Evolutionary conservation across 2,888 invertebrate genomes (phyloP).

Genomic region (Drosophila paracracens): DNA sequence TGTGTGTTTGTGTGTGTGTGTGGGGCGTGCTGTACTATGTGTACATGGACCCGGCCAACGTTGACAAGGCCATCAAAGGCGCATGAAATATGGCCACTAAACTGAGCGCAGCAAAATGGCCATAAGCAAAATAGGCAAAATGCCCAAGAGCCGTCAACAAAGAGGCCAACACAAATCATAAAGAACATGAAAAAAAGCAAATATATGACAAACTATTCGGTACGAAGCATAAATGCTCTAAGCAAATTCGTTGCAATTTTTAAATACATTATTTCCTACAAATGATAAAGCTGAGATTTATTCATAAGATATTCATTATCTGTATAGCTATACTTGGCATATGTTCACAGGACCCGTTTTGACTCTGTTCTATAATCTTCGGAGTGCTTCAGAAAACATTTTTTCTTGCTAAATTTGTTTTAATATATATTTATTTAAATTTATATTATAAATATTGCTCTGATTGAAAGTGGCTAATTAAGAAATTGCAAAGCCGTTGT

Average conservation of each 20-base stretch:
- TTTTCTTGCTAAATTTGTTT: too few species aligned
- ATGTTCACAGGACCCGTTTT: neutral
- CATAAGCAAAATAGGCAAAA: conserved; percentile 41
- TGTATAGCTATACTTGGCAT: neutral
- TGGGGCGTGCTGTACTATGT: neutral
- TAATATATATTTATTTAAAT: too few species aligned
- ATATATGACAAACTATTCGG: neutral
- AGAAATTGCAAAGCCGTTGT: neutral
- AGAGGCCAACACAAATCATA: conserved; percentile 56
- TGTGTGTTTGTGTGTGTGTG: neutral
- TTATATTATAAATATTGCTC: too few species aligned
- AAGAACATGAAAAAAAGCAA: neutral
- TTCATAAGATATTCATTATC: neutral
- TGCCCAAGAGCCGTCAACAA: conserved; percentile 52
- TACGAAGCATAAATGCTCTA: conserved; percentile 6
- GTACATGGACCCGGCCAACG: conserved; percentile 24
- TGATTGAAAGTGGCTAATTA: neutral
- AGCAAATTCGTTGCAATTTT: neutral
- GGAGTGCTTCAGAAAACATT: too few species aligned
- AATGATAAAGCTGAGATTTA: neutral
- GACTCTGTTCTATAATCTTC: neutral
- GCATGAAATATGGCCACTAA: conserved; percentile 60
- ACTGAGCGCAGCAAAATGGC: conserved; percentile 50
- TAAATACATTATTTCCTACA: neutral
- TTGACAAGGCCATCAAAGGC: conserved; percentile 64